Evolutionary conservation across 2,888 invertebrate species (phyloP).

Genomic region (Napeogenes inachia): DNA sequence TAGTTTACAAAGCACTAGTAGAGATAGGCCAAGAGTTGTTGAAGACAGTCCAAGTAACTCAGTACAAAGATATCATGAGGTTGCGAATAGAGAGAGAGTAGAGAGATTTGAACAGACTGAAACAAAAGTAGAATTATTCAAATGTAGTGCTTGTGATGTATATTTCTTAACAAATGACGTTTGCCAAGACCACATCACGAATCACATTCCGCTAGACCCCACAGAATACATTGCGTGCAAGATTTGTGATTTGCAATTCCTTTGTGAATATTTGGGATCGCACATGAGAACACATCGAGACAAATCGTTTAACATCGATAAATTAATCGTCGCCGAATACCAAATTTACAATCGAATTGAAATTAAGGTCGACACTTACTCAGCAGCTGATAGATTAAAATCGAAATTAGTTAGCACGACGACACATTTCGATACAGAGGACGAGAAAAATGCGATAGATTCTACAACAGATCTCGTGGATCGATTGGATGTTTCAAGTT

Average conservation of each 20-base stretch:
- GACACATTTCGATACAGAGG: constrained; percentile 33
- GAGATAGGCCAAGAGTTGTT: neutral
- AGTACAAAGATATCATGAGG: neutral
- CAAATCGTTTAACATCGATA: constrained; percentile 40
- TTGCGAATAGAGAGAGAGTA: neutral
- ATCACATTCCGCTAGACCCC: constrained; percentile 40
- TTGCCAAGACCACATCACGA: constrained; percentile 42
- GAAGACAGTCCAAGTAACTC: neutral
- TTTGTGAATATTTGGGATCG: constrained; percentile 38
- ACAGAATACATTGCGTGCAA: constrained; percentile 55
- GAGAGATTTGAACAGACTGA: neutral
- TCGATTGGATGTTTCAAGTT: neutral
- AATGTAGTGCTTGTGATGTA: constrained; percentile 48
- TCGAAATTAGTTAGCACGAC: constrained; percentile 49
- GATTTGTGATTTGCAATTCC: constrained; percentile 50
- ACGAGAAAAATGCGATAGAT: constrained; percentile 15
- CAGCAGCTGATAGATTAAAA: constrained; percentile 43
- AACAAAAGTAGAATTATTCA: constrained; percentile 31
- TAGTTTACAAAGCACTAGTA: neutral
- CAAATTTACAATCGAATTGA: constrained; percentile 11
- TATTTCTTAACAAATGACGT: constrained; percentile 39
- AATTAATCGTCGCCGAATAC: constrained; percentile 46
- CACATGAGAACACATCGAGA: constrained; percentile 47
- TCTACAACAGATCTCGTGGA: constrained; percentile 9
- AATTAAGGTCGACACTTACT: constrained; percentile 32